phyloP scores from a whole-genome alignment of 2,888 invertebrate species.

The Spilarctia lutea region DNA sequence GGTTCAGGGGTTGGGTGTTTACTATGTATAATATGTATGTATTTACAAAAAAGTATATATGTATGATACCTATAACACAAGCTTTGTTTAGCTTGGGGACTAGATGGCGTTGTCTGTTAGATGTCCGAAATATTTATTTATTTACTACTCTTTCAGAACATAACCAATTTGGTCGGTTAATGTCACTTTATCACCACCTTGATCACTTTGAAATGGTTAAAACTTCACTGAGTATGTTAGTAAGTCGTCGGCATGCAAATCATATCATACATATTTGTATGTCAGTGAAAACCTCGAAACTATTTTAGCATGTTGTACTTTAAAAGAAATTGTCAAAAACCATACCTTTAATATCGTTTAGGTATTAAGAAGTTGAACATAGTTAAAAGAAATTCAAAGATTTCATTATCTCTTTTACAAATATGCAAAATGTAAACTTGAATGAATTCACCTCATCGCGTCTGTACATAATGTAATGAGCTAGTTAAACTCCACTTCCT shows the following conservation, averaged over 20 bases:
- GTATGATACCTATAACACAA: too few relatives aligned
- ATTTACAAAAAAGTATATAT: too few relatives aligned
- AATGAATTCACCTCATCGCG: not conserved
- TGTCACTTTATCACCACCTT: too few relatives aligned
- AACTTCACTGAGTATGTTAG: not conserved
- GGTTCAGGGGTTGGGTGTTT: too few relatives aligned
- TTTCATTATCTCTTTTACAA: not conserved
- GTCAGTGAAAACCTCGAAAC: too few relatives aligned
- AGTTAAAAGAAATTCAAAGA: not conserved
- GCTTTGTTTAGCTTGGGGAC: too few relatives aligned
- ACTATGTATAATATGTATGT: too few relatives aligned
- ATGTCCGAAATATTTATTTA: too few relatives aligned
- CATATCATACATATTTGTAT: not conserved
- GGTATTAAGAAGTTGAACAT: not conserved
- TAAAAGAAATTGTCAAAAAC: not conserved
- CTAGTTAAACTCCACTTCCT: not conserved
- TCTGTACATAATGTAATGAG: not conserved
- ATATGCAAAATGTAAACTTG: not conserved
- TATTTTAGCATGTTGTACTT: not conserved
- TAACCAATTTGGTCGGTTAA: too few relatives aligned
- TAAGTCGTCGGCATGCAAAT: not conserved
- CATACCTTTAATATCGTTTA: not conserved
- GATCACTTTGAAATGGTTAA: not conserved
- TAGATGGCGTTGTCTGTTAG: too few relatives aligned
- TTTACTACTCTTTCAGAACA: too few relatives aligned